A percentile compares a stretch with the other conserved stretches of the same genome.
phyloP scores from a whole-genome alignment of 2,888 invertebrate species.

The Epistrophe grossulariae region DNA sequence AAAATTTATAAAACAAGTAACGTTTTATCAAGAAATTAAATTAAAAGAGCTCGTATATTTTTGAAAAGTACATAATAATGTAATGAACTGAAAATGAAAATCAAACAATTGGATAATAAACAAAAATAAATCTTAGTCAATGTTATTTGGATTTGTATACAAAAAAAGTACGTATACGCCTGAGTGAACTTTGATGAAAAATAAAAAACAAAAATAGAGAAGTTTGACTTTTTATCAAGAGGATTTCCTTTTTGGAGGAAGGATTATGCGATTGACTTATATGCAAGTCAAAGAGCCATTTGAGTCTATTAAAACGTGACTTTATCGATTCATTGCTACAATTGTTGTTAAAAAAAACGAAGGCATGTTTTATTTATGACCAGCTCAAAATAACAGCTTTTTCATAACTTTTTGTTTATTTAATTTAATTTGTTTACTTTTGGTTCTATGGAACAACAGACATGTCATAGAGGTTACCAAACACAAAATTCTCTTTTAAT shows the following conservation, averaged over 20 bases:
- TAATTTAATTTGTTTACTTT: no score
- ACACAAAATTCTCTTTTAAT: not conserved
- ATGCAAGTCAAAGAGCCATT: not conserved
- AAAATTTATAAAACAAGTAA: slow-evolving; percentile 4
- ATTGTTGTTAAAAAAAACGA: not conserved
- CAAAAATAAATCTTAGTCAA: not conserved
- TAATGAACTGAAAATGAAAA: not conserved
- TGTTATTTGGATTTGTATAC: no score
- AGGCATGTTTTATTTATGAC: not conserved
- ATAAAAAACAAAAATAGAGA: not conserved
- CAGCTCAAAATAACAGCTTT: no score
- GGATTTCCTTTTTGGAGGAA: not conserved
- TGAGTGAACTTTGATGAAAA: not conserved
- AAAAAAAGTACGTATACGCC: slow-evolving; percentile 8
- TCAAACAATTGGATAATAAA: not conserved
- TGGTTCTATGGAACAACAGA: no score
- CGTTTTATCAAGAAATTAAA: not conserved
- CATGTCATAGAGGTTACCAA: not conserved
- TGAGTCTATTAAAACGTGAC: not conserved
- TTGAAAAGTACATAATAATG: not conserved
- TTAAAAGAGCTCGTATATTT: not conserved
- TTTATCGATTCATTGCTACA: not conserved
- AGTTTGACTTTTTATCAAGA: not conserved
- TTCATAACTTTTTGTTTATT: no score
- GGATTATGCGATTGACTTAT: not conserved